phyloP scores from a whole-genome alignment of 2,888 invertebrate genomes.

The Drosophila fungiperda region DNA sequence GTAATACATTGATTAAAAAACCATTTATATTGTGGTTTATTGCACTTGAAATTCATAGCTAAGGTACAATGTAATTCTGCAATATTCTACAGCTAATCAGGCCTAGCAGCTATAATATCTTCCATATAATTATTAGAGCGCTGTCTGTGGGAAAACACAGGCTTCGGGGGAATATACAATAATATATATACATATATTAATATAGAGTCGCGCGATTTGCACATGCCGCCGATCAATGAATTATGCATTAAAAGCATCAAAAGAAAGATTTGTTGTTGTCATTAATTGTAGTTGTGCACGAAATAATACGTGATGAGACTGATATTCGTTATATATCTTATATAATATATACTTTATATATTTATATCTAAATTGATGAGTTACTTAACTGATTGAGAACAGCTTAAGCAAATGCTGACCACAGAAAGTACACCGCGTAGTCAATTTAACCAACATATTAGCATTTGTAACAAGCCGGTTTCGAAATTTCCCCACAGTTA shows the following conservation, averaged over 20 bases:
- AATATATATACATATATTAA: not conserved
- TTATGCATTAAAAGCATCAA: constrained; percentile 49
- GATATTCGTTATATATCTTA: not conserved
- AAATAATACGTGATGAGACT: constrained; percentile 7
- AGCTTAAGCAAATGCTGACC: constrained; percentile 3
- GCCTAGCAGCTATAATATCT: constrained; percentile 8
- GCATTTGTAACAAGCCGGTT: constrained; percentile 2
- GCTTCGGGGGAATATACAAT: constrained; percentile 36
- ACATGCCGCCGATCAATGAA: constrained; percentile 51
- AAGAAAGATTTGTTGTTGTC: constrained; percentile 28
- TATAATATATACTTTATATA: not conserved
- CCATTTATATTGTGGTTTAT: constrained; percentile 30
- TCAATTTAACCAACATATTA: constrained; percentile 1
- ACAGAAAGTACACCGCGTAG: constrained; percentile 26
- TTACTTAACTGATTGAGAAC: constrained; percentile 13
- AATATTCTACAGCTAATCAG: constrained; percentile 4
- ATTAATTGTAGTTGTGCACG: constrained; percentile 17
- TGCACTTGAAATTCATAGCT: constrained; percentile 22
- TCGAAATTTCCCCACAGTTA: constrained; percentile 24
- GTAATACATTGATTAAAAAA: constrained; percentile 23
- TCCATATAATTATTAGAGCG: constrained; percentile 49
- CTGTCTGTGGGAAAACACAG: constrained; percentile 58
- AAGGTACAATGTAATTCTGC: constrained; percentile 10
- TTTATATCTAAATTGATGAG: not conserved
- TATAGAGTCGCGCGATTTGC: constrained; percentile 50